Base-by-base conservation (phyloP, 1,140 invertebrate genomes). In the Euschistus heros region DNA sequence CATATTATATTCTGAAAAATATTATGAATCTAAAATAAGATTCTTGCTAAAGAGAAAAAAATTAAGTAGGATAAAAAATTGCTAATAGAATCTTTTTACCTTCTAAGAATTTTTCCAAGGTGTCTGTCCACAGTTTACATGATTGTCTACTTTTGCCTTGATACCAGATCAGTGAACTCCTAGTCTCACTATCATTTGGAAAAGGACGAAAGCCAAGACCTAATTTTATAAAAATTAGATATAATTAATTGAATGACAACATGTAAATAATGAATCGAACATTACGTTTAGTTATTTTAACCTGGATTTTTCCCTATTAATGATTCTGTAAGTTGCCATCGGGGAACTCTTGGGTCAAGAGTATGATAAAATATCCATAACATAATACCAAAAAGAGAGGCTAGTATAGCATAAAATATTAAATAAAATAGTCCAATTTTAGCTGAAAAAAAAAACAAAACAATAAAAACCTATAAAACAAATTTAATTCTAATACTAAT, bases 111-210 rank as follows among this genome's bases (percentile, higher is more conserved):
- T 80, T 73, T 54, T 84, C 80, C 13, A 93, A 71, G 62, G 86
- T 81, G 22, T 86, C 76, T 46, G 82, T 83, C 91, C 91, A 94
- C 71, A 85, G 82, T 66, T 85, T 77, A 67, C 85, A 86, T 72
- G 88, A 89, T 64, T 84, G 80, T 57, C 80, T 80, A 65, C 87
- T 82, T 7, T 84, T 86, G 47, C 83, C 85, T 72, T 85, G 87
- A 78, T 94, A 96, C 86, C 92, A 92, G 72, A 98, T 92, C 60
- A 97, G 81, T 17, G 92, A 95, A 76, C 91, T 94, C 69, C 92
- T 89, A 47, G 94, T 86, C 74, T 94, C 91, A 20, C 82, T 81
- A 14, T 79, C 75, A 62, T 89, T 85, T 4, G 94, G 92, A 76
- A 87, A 82, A 13, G 94, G 94, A 63, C 93, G 81, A 76, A 95